These are phyloP conservation scores for Macropodus opercularis DNA, from an alignment of 2,797 vertebrate species.

Conservation along the genomic window DNA sequence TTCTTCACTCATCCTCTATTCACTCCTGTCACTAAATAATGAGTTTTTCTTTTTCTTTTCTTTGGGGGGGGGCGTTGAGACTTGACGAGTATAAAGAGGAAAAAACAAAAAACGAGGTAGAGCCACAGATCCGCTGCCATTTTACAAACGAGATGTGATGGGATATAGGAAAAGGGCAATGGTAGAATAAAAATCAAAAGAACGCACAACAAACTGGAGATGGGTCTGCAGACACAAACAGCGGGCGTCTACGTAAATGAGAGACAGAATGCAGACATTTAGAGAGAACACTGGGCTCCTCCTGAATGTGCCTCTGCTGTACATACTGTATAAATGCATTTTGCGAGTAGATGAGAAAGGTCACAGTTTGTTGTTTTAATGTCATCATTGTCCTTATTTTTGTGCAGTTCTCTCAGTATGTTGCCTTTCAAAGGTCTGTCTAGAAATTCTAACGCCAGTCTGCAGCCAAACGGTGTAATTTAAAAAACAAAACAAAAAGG, in stretches of 20 bases:
- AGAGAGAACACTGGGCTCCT: background rate
- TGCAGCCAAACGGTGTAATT: conserved; percentile 22
- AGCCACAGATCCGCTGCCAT: conserved; percentile 1
- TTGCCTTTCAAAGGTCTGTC: conserved; percentile 17
- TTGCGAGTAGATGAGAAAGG: conserved; percentile 28
- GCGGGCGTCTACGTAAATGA: conserved; percentile 23
- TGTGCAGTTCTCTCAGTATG: background rate
- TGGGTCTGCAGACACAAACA: conserved; percentile 16
- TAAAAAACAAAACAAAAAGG: conserved; percentile 25
- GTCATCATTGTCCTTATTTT: background rate
- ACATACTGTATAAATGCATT: conserved; percentile 11
- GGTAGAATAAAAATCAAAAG: conserved; percentile 5
- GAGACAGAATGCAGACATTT: conserved; percentile 3
- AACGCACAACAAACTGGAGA: conserved; percentile 13
- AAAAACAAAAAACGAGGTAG: background rate
- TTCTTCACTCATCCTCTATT: conserved; percentile 22
- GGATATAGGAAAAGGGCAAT: conserved; percentile 7
- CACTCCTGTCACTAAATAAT: conserved; percentile 82
- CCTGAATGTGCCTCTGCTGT: no score
- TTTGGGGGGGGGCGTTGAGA: no score
- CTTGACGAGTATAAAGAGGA: background rate
- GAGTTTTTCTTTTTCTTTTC: conserved; percentile 51
- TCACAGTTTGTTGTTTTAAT: conserved; percentile 5
- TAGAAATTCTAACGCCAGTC: conserved; percentile 18
- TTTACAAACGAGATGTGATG: conserved; percentile 11